phyloP scores from a whole-genome alignment of 2,113 vertebrate species.

The Columba livia region DNA sequence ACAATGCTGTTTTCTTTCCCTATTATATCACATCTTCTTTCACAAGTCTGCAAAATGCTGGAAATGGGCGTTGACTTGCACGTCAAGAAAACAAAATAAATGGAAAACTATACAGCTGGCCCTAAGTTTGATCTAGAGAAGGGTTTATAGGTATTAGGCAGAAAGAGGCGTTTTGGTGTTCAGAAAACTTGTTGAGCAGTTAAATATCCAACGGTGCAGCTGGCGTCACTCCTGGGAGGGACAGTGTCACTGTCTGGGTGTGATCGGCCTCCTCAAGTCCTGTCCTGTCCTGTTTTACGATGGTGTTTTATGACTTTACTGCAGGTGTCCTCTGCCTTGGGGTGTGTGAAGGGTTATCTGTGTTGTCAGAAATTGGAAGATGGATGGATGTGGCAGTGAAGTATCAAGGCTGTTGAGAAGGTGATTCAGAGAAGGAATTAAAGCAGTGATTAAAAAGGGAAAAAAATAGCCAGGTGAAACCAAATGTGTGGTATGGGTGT shows the following conservation, averaged over 20 bases:
- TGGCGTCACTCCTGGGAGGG: neutral
- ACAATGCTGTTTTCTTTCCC: neutral
- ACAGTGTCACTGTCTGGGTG: neutral
- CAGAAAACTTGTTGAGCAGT: neutral
- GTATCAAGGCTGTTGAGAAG: neutral
- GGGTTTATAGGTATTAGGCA: neutral
- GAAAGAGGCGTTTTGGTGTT: neutral
- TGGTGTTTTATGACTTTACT: neutral
- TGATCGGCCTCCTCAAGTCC: neutral
- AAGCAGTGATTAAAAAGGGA: neutral
- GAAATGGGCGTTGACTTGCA: neutral
- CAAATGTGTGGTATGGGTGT: neutral
- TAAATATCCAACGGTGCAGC: neutral
- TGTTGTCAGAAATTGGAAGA: neutral
- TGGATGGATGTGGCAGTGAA: neutral
- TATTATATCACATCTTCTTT: neutral
- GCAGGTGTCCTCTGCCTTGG: neutral
- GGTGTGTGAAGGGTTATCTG: neutral
- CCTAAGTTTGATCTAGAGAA: neutral
- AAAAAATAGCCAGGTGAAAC: neutral
- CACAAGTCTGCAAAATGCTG: neutral
- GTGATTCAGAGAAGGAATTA: neutral
- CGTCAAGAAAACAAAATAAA: neutral
- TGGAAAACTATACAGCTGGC: neutral
- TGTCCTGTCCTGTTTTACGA: neutral